These are phyloP conservation scores for Acheta domesticus DNA, from an alignment of 2,888 invertebrate species.

Conservation along the genomic window DNA sequence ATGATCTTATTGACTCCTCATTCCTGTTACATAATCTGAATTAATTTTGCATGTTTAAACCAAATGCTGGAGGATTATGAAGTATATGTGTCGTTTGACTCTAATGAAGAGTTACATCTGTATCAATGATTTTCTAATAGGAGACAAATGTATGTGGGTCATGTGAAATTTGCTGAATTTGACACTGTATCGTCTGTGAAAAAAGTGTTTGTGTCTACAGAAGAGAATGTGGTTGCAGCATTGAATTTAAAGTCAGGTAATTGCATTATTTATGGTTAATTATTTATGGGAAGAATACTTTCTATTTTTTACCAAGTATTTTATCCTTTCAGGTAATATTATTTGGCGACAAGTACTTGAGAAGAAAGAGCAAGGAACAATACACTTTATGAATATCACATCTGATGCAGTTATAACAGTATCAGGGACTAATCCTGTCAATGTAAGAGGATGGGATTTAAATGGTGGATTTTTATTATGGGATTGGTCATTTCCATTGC, in stretches of 20 bases:
- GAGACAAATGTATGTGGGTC: conserved; percentile 80
- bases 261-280: conserved; percentile 23
- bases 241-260: conserved; percentile 73
- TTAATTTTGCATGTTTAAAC: too few species aligned
- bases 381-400: conserved; percentile 62
- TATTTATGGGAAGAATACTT: not conserved
- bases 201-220: conserved; percentile 75
- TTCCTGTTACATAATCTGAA: too few species aligned
- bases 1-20: too few species aligned
- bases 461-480: conserved; percentile 57
- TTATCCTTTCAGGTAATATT: conserved; percentile 59
- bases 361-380: conserved; percentile 56
- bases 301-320: conserved; percentile 26
- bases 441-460: conserved; percentile 77
- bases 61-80: too few species aligned
- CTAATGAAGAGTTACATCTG: too few species aligned
- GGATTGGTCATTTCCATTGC: conserved; percentile 43
- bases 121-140: conserved; percentile 48
- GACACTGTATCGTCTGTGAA: conserved; percentile 69
- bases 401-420: conserved; percentile 67
- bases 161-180: conserved; percentile 71
- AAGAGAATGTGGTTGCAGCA: conserved; percentile 83
- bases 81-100: too few species aligned
- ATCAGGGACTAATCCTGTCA: conserved; percentile 62
- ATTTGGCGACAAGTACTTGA: conserved; percentile 84